Percentiles rank a stretch among this genome's conserved stretches.
Conservation (phyloP, 2,797 vertebrate genomes). For the Hoplostethus mediterraneus region DNA sequence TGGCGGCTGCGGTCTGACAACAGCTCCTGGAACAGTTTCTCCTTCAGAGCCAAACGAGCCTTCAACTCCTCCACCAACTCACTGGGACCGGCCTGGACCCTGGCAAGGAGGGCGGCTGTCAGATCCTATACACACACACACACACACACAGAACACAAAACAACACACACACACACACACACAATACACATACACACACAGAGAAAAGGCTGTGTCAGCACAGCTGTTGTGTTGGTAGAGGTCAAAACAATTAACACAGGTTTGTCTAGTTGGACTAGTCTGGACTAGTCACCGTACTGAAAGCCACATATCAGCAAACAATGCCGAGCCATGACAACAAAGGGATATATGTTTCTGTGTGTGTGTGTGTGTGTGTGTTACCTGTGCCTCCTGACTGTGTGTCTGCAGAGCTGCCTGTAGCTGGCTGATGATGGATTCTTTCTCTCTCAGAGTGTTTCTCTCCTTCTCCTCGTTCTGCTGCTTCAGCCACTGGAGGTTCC, state of each 20-base stretch:
- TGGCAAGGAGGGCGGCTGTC: constrained; percentile 86
- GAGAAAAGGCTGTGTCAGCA: constrained; percentile 32
- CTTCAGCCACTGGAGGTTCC: constrained; percentile 92
- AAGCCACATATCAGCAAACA: constrained; percentile 28
- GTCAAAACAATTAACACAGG: constrained; percentile 46
- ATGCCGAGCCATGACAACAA: background rate
- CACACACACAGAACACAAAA: constrained; percentile 6
- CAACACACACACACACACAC: constrained; percentile 16
- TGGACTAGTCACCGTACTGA: constrained; percentile 19
- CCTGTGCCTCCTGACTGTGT: constrained; percentile 92
- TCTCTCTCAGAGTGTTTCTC: constrained; percentile 86
- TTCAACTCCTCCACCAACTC: constrained; percentile 89
- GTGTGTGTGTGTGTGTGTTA: constrained; percentile 54
- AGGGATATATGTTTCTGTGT: constrained; percentile 1
- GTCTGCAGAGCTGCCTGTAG: constrained; percentile 90
- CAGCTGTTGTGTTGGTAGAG: constrained; percentile 7
- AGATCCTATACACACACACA: constrained; percentile 84
- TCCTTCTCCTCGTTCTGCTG: constrained; percentile 89
- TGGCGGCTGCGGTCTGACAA: constrained; percentile 88
- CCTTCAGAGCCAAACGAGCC: constrained; percentile 89
- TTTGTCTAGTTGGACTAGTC: constrained; percentile 31
- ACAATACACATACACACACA: constrained; percentile 3
- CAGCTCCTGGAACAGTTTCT: constrained; percentile 92
- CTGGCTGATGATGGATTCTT: constrained; percentile 89
- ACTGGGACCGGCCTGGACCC: constrained; percentile 83